Conservation (phyloP, 2,113 vertebrate genomes). For the Gavialis gangeticus region DNA sequence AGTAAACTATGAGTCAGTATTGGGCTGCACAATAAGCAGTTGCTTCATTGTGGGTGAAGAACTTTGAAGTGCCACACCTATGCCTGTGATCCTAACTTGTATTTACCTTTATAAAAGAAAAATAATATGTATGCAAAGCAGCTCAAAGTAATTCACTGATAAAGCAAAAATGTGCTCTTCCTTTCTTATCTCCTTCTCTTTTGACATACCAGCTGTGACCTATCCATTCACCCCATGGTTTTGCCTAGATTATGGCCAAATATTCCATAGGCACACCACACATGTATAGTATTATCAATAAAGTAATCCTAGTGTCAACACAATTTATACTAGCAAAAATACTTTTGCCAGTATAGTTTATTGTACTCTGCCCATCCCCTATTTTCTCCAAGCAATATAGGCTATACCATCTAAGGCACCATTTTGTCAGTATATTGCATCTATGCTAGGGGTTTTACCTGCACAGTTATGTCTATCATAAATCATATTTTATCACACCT, state of each 20-base stretch:
- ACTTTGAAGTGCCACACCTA: neutral
- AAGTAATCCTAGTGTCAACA: constrained; percentile 25
- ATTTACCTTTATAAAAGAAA: neutral
- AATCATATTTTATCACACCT: neutral
- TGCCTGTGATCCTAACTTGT: neutral
- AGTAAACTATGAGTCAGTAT: neutral
- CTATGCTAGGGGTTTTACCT: neutral
- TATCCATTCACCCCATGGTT: neutral
- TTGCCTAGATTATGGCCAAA: too few relatives aligned
- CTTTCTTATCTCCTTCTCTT: neutral
- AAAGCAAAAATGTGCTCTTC: neutral
- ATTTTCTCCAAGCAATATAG: constrained; percentile 36
- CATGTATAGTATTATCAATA: neutral
- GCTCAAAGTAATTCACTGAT: neutral
- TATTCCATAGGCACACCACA: too few relatives aligned
- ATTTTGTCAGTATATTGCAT: constrained; percentile 24
- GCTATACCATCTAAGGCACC: neutral
- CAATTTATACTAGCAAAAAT: neutral
- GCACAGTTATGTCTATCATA: neutral
- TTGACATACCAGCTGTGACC: neutral
- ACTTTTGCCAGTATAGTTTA: neutral
- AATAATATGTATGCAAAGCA: neutral
- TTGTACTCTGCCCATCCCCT: neutral
- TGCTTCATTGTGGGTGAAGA: too few relatives aligned
- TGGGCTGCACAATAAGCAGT: neutral